These are phyloP conservation scores for Pontoporia blainvillei DNA, from an alignment of 2,113 vertebrate species.

Conservation along the genomic window DNA sequence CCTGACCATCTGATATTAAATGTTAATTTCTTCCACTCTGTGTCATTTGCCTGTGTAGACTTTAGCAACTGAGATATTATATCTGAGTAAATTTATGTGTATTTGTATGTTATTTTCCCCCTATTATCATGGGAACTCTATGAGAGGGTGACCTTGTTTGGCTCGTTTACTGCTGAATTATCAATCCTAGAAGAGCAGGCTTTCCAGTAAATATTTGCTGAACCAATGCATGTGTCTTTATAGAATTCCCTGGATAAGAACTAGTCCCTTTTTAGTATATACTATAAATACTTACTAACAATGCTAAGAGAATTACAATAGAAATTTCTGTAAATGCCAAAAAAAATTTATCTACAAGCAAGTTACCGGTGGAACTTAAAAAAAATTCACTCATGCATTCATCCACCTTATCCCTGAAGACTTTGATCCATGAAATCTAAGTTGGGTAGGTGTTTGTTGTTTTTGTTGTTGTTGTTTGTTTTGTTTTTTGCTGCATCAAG, in stretches of 20 bases:
- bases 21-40: background rate
- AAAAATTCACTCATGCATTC: background rate
- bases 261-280: background rate
- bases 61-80: background rate
- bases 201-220: background rate
- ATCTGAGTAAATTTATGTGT: background rate
- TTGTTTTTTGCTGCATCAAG: too few species aligned
- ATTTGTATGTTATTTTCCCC: background rate
- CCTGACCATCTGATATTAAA: background rate
- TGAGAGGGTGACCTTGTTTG: background rate
- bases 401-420: background rate
- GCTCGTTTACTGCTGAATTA: background rate
- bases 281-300: background rate
- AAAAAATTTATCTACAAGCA: background rate
- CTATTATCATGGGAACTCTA: background rate
- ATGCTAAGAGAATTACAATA: background rate
- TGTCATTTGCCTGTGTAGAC: background rate
- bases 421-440: background rate
- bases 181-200: background rate
- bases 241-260: background rate
- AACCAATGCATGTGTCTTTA: background rate
- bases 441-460: background rate
- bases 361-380: background rate
- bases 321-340: background rate
- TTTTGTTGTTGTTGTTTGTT: too few species aligned